A percentile compares a stretch with the other conserved stretches of the same genome.
Conservation (phyloP, 2,797 vertebrate species). For the Ceyx erithaca region DNA sequence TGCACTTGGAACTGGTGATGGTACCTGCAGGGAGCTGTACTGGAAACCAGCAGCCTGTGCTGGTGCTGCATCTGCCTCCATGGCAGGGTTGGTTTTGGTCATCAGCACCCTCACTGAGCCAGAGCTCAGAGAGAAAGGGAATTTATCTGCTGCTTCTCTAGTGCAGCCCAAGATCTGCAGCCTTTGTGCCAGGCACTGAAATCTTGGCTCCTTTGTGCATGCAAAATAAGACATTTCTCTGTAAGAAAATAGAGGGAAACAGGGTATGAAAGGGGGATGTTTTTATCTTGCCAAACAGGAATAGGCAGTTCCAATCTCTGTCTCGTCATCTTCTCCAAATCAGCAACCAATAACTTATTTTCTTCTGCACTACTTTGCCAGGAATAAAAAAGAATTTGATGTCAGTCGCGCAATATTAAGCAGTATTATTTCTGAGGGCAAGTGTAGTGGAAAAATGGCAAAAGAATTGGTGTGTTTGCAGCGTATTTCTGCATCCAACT, state of each 20-base stretch:
- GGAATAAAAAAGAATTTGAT: conserved; percentile 25
- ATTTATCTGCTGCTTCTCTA: background rate
- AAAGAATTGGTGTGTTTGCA: conserved; percentile 34
- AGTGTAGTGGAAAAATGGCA: conserved; percentile 46
- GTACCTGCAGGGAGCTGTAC: rapidly evolving
- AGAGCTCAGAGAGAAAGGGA: background rate
- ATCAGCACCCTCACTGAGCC: background rate
- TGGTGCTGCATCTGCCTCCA: rapidly evolving
- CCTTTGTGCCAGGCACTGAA: conserved; percentile 15
- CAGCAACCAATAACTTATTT: conserved; percentile 16
- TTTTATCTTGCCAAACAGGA: conserved; percentile 62
- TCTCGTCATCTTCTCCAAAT: conserved; percentile 31
- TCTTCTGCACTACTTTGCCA: conserved; percentile 6
- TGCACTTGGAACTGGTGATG: rapidly evolving
- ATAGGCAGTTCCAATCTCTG: conserved; percentile 47
- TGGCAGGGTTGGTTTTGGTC: background rate
- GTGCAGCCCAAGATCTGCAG: background rate
- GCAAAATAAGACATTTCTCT: conserved; percentile 51
- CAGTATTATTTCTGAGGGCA: conserved; percentile 51
- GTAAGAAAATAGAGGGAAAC: conserved; percentile 47
- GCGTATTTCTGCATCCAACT: background rate
- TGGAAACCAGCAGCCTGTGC: background rate
- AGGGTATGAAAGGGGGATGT: conserved; percentile 34
- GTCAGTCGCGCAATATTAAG: conserved; percentile 2
- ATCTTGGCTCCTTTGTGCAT: conserved; percentile 31